A percentile compares a stretch with the other conserved stretches of the same genome.
Conservation (phyloP, 2,888 invertebrate genomes). For the Tortrix viridana region DNA sequence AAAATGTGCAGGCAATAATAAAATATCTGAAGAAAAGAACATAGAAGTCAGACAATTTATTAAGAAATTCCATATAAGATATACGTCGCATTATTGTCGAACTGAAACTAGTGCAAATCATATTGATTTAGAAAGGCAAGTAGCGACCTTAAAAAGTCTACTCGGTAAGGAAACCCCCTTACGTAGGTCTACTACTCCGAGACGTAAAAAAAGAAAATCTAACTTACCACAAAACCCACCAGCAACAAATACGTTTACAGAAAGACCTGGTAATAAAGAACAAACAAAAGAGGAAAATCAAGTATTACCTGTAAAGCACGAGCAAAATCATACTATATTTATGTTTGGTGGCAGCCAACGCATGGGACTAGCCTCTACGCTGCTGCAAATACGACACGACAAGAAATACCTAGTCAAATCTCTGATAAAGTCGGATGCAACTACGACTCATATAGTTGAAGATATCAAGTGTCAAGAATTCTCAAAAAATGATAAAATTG, state of each 20-base stretch:
- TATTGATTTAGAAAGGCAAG: neutral
- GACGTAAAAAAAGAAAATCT: neutral
- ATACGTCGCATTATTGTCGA: too few species aligned
- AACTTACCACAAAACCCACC: neutral
- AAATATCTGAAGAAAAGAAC: too few species aligned
- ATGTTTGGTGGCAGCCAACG: neutral
- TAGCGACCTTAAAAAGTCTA: neutral
- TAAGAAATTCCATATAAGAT: too few species aligned
- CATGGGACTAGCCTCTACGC: neutral
- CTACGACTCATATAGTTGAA: neutral
- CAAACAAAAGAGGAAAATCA: neutral
- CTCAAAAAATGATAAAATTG: neutral
- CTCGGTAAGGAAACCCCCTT: neutral
- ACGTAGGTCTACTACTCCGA: neutral
- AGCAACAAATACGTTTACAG: neutral
- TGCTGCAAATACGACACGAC: neutral
- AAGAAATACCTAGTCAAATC: neutral
- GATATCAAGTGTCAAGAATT: neutral
- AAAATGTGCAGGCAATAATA: too few species aligned
- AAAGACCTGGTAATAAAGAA: neutral
- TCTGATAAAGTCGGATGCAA: neutral
- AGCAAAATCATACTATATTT: neutral
- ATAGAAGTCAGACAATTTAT: too few species aligned
- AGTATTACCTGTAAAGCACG: neutral
- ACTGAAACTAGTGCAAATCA: too few species aligned